Base-by-base conservation (phyloP, 2,888 invertebrate genomes). In the Piscicola geometra region DNA sequence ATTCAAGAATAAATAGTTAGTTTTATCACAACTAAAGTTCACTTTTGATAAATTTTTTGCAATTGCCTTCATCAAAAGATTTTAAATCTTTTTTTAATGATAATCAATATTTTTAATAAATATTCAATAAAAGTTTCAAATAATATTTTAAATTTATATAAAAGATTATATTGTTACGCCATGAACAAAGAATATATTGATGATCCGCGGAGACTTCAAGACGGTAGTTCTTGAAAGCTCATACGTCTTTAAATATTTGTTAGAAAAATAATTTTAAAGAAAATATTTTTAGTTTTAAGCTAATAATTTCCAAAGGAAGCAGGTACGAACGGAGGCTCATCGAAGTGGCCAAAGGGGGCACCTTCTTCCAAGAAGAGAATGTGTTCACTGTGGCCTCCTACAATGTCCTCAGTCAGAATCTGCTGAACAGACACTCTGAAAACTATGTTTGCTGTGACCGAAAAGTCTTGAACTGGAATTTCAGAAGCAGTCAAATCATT, bases 301-400 rank as follows among this genome's bases (percentile, higher is more conserved):
- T 21, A 15, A 15, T 47, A 47, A 47, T 47, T 47, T 47, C 21
- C n/a, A n/a, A 15, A 56, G 60, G 60, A 15, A 56, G 60, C n/a
- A 56, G 60, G n/a, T 56, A 18, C n/a, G 60, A 56, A 21, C 9
- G 60, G n/a, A 56, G n/a, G 25, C 25, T 56, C 25, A 25, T 56
- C 3, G n/a, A 56, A 18, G 60, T 56, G 9, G 21, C 60, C 21
- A 21, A 47, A 25, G 25, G 3, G 25, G 21, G 3, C 25, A 56
- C 9, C n/a, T 3, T 18, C 12, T 3, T 56, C 9, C 9, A 56
- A 18, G 5, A 25, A 21, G n/a, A 56, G 21, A 56, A 56, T 30
- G 41, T 30, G 18, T 71, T 76, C 47, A 76, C 66, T 1, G 36
- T 76, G 2, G 76, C 76, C 32, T 71, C 76, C 3, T 76, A 76